A percentile compares a stretch with the other conserved stretches of the same genome.
These are phyloP conservation scores for Laticauda laticaudata DNA, from an alignment of 2,113 vertebrate genomes.

Conservation along the genomic window DNA sequence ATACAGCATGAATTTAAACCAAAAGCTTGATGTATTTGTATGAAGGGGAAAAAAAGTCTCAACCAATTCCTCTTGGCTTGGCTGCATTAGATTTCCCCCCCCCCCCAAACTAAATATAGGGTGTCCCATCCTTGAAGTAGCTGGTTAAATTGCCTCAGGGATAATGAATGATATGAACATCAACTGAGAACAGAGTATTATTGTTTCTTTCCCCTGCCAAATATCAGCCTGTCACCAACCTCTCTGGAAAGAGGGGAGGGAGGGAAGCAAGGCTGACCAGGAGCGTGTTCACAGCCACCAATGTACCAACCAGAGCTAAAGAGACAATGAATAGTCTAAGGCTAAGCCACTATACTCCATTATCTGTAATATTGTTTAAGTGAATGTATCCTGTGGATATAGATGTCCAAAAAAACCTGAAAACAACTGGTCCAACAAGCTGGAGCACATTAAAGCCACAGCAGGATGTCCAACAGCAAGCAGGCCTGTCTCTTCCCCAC, in stretches of 20 bases:
- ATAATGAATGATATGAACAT: slow-evolving; percentile 63
- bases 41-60: slow-evolving; percentile 7
- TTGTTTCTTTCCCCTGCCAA: slow-evolving; percentile 62
- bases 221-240: slow-evolving; percentile 37
- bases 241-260: slow-evolving; percentile 9
- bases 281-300: slow-evolving; percentile 15
- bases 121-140: slow-evolving; percentile 64
- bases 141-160: slow-evolving; percentile 61
- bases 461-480: slow-evolving; percentile 78
- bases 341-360: slow-evolving; percentile 59
- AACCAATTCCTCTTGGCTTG: slow-evolving; percentile 55
- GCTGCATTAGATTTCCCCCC: slow-evolving; percentile 41
- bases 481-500: slow-evolving; percentile 72
- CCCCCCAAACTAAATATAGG: slow-evolving; percentile 54
- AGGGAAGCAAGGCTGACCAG: background rate
- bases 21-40: slow-evolving; percentile 61
- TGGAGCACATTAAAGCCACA: slow-evolving; percentile 85
- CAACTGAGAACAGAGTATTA: slow-evolving; percentile 58
- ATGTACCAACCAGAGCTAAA: slow-evolving; percentile 35
- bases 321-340: slow-evolving; percentile 51
- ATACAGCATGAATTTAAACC: slow-evolving; percentile 53
- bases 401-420: slow-evolving; percentile 78
- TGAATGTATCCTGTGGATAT: slow-evolving; percentile 77
- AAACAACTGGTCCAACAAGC: slow-evolving; percentile 85
- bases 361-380: slow-evolving; percentile 76